A percentile compares a stretch with the other conserved stretches of the same genome.
These are phyloP conservation scores for Aurelia sp. DNA, from an alignment of 30 jellyfish, hydroid and myxozoan species.

Conservation along the genomic window DNA sequence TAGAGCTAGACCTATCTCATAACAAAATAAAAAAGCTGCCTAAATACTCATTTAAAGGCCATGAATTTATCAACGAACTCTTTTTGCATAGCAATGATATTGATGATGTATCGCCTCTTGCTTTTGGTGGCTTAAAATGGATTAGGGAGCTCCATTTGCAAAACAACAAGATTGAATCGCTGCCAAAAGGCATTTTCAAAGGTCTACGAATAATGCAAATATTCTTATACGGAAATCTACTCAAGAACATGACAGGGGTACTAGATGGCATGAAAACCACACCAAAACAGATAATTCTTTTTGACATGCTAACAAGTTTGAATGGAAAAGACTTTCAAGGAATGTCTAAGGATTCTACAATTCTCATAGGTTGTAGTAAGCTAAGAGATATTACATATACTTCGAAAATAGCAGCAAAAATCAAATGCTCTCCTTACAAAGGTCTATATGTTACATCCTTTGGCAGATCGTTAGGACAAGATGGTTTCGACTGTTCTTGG, in stretches of 20 bases:
- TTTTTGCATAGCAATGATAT: constrained; percentile 5
- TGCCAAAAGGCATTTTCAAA: constrained; percentile 25
- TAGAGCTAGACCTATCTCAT: constrained; percentile 4
- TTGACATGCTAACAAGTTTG: constrained; percentile 2
- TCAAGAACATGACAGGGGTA: constrained; percentile 10
- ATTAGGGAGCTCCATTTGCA: constrained; percentile 2
- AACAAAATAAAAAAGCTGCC: constrained; percentile 11
- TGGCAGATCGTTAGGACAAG: too few relatives aligned
- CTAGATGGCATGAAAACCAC: constrained; percentile 5
- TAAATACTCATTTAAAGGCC: constrained; percentile 6
- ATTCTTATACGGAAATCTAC: constrained; percentile 16
- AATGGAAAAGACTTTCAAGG: neutral
- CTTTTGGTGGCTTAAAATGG: constrained; percentile 30
- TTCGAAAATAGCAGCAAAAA: constrained; percentile 7
- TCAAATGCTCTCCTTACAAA: constrained; percentile 41
- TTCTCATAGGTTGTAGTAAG: constrained; percentile 18
- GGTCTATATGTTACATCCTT: neutral
- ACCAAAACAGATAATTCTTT: constrained; percentile 7
- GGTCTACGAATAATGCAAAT: neutral
- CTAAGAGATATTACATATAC: neutral
- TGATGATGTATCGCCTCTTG: constrained; percentile 5
- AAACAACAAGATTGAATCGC: constrained; percentile 8
- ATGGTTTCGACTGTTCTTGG: too few relatives aligned
- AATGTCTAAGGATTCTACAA: constrained; percentile 5
- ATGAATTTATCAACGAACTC: neutral